Evolutionary conservation across 2,888 invertebrate genomes (phyloP), one percentile per base, ranked within the genome.

Genomic region (Physocephala rufipes): DNA sequence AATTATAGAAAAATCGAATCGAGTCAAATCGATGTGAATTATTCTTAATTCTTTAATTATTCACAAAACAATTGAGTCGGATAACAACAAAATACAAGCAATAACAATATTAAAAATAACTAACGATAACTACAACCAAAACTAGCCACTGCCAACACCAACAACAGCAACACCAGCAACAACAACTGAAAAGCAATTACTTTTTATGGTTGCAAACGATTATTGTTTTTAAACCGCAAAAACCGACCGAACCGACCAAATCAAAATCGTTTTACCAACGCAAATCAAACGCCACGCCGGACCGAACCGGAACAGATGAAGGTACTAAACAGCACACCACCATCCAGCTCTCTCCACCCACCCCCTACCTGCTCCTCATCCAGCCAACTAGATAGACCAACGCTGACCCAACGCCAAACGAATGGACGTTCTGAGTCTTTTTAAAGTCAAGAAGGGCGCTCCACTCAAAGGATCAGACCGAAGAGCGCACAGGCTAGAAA

Each of bases 161-260:
- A 36, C 51, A 66, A 66, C 5, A 53, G 15, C 28, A n/a, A 51
- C 49, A n/a, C 51, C 45, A 53, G 16, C 21, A 47, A 53, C 64
- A 64, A 21, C 47, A 55, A 61, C n/a, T 45, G 26, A 62, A 24
- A 53, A 64, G 58, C 63, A 70, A 70, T 64, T 59, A 65, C 49
- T 70, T 70, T 70, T 68, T 62, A 68, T 68, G 61, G 68, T 51
- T 68, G 36, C 21, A 68, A 68, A 68, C 68, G 62, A 68, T 68
- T 68, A 68, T 68, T 68, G 68, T 68, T 68, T 36, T 62, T 68
- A 12, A 68, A 61, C 68, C 68, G 68, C 68, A 68, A 51, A 49
- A 30, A 61, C 61, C 36, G 51, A 65, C 24, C 51, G 30, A 63
- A 58, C 24, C 21, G 24, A 21, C 62, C 36, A 45, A 30, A 16